Conservation (phyloP, 1,140 invertebrate species). For the Cotesia vestalis region DNA sequence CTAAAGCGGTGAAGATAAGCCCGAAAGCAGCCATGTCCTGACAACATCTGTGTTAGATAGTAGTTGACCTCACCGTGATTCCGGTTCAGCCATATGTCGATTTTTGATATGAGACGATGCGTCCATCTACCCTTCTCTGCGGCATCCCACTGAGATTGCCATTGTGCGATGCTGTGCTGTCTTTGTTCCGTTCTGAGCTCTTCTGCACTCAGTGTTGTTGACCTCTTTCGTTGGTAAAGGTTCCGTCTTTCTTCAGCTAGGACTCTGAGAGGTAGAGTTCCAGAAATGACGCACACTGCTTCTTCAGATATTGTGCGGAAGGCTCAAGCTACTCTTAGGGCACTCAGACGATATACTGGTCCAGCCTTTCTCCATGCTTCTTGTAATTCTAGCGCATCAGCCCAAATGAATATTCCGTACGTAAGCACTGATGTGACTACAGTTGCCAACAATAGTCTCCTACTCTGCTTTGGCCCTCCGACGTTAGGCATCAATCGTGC, state of each 20-base stretch:
- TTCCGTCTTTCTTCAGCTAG: slow-evolving; percentile 37
- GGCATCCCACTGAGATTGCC: slow-evolving; percentile 20
- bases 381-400: slow-evolving; percentile 10
- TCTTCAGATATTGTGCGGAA: slow-evolving; percentile 41
- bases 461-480: no score
- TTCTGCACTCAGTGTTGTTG: slow-evolving; percentile 17
- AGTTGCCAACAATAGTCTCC: no score
- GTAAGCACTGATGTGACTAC: no score
- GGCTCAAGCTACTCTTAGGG: slow-evolving; percentile 22
- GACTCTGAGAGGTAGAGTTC: slow-evolving; percentile 38
- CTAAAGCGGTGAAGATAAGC: slow-evolving; percentile 47
- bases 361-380: slow-evolving; percentile 18
- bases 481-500: slow-evolving; percentile 28
- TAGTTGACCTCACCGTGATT: slow-evolving; percentile 42
- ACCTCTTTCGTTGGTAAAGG: slow-evolving; percentile 8
- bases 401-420: slow-evolving; percentile 24
- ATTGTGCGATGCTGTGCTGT: slow-evolving; percentile 26
- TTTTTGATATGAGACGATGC: slow-evolving; percentile 36
- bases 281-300: slow-evolving; percentile 38
- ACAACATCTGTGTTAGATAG: slow-evolving; percentile 38
- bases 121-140: slow-evolving; percentile 18
- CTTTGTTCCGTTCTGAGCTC: slow-evolving; percentile 27
- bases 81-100: slow-evolving; percentile 40
- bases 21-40: slow-evolving; percentile 52
- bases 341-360: slow-evolving; percentile 26